Evolutionary conservation across 2,113 vertebrate genomes (phyloP), one percentile per base, ranked within the genome.

Genomic region (Tetrax tetrax): DNA sequence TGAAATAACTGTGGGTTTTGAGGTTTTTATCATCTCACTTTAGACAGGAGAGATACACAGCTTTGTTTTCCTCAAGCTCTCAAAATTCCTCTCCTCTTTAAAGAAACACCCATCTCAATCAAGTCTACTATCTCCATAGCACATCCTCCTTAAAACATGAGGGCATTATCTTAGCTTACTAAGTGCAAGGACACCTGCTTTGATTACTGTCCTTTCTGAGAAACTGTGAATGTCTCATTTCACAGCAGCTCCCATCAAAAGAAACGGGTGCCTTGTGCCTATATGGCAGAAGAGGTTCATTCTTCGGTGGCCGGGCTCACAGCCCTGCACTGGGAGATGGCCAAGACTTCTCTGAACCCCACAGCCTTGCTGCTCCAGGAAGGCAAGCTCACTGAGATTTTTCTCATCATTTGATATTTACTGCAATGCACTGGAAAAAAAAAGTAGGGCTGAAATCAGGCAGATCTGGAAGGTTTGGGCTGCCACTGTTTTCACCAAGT

Each of bases 191-290:
- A 70, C 48, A 91, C 69, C 69, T 92, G 78, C 25, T 33, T 69
- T 53, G 28, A 47, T 74, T 83, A 57, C 43, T n/a, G 14, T 53
- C 43, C 54, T 75, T 80, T 59, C 56, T 41, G 23, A 66, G 69
- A 59, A 76, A 71, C 63, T 43, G 20, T 29, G 48, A 85, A 35
- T 14, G 22, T 25, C 79, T 90, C 57, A 35, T 53, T 80, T 92
- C 63, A 60, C 45, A 88, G 74, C 43, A 48, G 48, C 50, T 89
- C 20, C 37, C 77, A 77, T 89, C 72, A 70, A 43, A 87, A 81
- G 41, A 61, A 91, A 27, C 0, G 2, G 0, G 2, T 66, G n/a
- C 54, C 74, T 71, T 64, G 29, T 0, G 1, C 47, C 74, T 59
- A 3, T 23, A 25, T 8, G 27, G 61, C 74, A 91, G 65, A 82